Conservation (phyloP, 1,140 invertebrate genomes). For the Hylyphantes graminicola region DNA sequence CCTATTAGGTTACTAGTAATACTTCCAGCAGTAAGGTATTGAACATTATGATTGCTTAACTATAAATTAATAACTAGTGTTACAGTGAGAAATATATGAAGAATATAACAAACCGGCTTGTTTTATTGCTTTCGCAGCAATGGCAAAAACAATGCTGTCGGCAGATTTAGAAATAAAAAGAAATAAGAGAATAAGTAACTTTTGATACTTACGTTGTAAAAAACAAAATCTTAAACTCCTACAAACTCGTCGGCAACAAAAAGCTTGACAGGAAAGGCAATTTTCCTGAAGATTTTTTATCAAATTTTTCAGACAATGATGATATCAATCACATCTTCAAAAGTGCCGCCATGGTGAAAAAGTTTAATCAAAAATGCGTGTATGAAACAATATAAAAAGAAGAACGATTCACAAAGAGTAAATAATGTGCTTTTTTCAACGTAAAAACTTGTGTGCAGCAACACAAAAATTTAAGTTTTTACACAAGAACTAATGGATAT, state of each 20-base stretch:
- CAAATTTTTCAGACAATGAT: slow-evolving; percentile 54
- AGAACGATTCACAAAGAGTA: not conserved
- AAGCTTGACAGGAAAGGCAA: slow-evolving; percentile 56
- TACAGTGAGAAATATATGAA: not conserved
- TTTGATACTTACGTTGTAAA: slow-evolving; percentile 44
- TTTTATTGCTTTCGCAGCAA: not conserved
- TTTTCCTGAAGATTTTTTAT: slow-evolving; percentile 47
- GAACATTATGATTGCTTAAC: too few species aligned
- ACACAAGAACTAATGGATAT: slow-evolving; percentile 31
- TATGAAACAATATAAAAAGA: not conserved
- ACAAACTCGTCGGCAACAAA: slow-evolving; percentile 61
- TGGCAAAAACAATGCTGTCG: not conserved
- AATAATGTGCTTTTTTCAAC: slow-evolving; percentile 4
- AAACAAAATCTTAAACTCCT: slow-evolving; percentile 60
- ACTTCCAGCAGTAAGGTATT: too few species aligned
- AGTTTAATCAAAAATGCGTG: too few species aligned
- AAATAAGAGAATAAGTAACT: too few species aligned
- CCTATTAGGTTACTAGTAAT: too few species aligned
- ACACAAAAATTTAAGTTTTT: slow-evolving; percentile 9
- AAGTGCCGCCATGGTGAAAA: slow-evolving; percentile 56
- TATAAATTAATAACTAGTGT: not conserved
- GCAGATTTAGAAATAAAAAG: not conserved
- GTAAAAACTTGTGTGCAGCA: slow-evolving; percentile 21
- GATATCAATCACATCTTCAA: slow-evolving; percentile 59
- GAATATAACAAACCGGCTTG: not conserved